A percentile compares a stretch with the other conserved stretches of the same genome.
Evolutionary conservation across 2,113 vertebrate species (phyloP).

Genomic region (Carlito syrichta): DNA sequence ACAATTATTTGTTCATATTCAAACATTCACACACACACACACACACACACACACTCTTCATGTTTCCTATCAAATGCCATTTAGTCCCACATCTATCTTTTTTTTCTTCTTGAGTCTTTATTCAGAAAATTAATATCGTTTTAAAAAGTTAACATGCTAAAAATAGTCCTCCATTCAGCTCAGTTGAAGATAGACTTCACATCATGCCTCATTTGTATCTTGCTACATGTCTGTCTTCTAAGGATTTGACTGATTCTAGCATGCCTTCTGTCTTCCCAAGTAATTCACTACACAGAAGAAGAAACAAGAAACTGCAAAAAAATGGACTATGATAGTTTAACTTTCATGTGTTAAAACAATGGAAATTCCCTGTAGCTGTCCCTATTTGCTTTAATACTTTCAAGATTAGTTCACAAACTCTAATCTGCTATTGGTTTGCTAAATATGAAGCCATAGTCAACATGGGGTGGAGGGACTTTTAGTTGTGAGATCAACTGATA

Average conservation of each 20-base stretch:
- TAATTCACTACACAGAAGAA: neutral
- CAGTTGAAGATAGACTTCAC: neutral
- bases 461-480: accelerated
- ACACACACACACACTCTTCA: neutral
- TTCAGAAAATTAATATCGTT: neutral
- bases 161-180: neutral
- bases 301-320: neutral
- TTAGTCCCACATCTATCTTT: neutral
- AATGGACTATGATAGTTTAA: neutral
- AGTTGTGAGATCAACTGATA: neutral
- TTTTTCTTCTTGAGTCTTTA: neutral
- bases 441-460: neutral
- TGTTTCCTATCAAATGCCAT: neutral
- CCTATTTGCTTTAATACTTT: neutral
- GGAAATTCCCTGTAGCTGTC: neutral
- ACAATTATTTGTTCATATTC: neutral
- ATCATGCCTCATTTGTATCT: neutral
- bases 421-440: neutral
- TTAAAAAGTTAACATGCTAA: neutral
- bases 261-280: neutral
- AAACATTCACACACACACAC: neutral
- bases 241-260: neutral
- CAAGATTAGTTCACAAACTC: neutral
- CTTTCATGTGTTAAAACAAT: neutral
- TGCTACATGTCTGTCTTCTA: neutral